Evolutionary conservation across 1,140 invertebrate genomes (phyloP).

Genomic region (Pentalonia nigronervosa): DNA sequence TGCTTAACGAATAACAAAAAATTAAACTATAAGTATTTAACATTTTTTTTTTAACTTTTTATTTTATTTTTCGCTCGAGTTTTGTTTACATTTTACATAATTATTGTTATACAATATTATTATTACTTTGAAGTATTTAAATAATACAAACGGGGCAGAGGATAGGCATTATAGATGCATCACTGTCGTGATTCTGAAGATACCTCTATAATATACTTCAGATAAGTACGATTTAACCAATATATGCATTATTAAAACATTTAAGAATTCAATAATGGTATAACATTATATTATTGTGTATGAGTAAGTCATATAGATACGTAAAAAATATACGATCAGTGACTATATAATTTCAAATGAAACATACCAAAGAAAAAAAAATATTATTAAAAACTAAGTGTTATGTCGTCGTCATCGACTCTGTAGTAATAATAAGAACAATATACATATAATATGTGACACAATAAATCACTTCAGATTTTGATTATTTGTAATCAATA

Average conservation of each 20-base stretch:
- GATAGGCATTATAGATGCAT: neutral
- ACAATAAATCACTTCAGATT: neutral
- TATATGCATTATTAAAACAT: too few relatives aligned
- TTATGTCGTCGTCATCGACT: neutral
- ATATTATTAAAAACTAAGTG: neutral
- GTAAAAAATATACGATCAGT: too few relatives aligned
- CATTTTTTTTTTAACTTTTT: neutral
- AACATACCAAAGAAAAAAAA: neutral
- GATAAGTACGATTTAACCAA: too few relatives aligned
- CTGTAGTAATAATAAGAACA: too few relatives aligned
- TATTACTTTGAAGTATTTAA: neutral
- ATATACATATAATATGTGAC: neutral
- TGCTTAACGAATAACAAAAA: neutral
- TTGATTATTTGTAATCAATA: too few relatives aligned
- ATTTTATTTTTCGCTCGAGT: neutral
- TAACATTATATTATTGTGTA: neutral
- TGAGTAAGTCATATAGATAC: too few relatives aligned
- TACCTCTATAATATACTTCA: neutral
- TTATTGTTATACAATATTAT: neutral
- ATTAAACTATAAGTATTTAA: neutral
- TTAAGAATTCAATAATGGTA: neutral
- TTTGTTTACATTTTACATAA: neutral
- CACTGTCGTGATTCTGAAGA: neutral
- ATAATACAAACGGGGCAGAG: neutral
- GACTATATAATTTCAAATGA: neutral